Evolutionary conservation across 1,140 invertebrate species (phyloP), one percentile per base, ranked within the genome.

Genomic region (Drosophila lacteicornis): DNA sequence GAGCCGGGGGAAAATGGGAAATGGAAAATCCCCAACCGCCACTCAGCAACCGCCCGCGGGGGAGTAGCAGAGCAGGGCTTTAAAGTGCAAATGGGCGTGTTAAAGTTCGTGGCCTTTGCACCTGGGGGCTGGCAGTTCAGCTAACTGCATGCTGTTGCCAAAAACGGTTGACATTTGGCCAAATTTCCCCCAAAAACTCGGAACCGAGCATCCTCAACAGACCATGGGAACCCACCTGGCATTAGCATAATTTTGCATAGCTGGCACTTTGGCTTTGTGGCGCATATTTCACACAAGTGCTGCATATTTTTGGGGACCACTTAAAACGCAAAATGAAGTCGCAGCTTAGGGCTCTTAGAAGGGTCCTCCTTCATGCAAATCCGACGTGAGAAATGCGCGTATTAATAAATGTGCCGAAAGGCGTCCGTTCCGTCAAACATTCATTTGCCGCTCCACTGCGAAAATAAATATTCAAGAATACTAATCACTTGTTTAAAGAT

Each of bases 241-340:
- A 90, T 88, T 88, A 90, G 84, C 84, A 88, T 88, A 88, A 90
- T 88, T 88, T 88, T 88, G 85, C 84, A 88, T 90, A 80, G 83
- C 76, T 55, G 56, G 53, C 61, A 87, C 61, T 85, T 85, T 85
- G 49, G 60, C 62, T 76, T 66, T 68, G 59, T 69, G 62, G 58
- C 66, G 82, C 79, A 85, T 85, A 86, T 82, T 87, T 86, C 82
- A 86, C 69, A 57, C 82, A 85, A 85, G 69, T 85, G 82, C 79
- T 86, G 83, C 79, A 86, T 86, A 82, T 82, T 87, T 77, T 79
- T 68, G 40, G 61, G 70, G 56, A 68, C 62, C 82, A 85, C 82
- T 85, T 85, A 88, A 87, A 87, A 87, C 84, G 80, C 73, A 80
- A 87, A 87, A 87, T 87, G 84, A 88, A 87, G 83, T 88, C 84